Evolutionary conservation across 2,888 invertebrate genomes (phyloP).

Genomic region (Tanytarsus gracilentus): DNA sequence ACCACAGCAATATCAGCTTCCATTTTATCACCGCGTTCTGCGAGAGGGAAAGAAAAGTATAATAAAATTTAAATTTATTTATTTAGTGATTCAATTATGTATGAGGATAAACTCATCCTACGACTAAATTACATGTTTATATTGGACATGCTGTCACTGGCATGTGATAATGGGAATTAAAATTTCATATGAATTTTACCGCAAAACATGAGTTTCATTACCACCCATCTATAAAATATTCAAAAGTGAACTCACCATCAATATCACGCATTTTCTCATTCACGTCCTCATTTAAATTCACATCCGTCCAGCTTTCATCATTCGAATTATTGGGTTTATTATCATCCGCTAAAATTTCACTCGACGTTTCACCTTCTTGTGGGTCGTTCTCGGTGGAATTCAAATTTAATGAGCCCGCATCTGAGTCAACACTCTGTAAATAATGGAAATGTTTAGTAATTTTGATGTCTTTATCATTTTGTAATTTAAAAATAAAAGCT

Average conservation of each 20-base stretch:
- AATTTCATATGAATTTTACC: too few relatives aligned
- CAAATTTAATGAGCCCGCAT: constrained; percentile 61
- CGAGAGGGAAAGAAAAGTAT: too few relatives aligned
- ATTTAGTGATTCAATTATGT: too few relatives aligned
- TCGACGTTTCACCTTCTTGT: constrained; percentile 59
- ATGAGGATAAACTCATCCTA: too few relatives aligned
- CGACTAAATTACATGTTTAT: too few relatives aligned
- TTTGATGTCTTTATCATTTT: constrained; percentile 29
- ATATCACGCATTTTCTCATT: constrained; percentile 46
- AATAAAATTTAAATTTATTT: too few relatives aligned
- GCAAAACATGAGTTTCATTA: too few relatives aligned
- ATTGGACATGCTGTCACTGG: too few relatives aligned
- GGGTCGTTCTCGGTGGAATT: constrained; percentile 65
- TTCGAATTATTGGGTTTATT: constrained; percentile 60
- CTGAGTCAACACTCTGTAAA: constrained; percentile 76
- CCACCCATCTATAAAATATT: not conserved
- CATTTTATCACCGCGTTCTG: constrained; percentile 59
- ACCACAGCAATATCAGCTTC: constrained; percentile 65
- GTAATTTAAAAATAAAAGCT: constrained; percentile 30
- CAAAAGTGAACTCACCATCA: constrained; percentile 41
- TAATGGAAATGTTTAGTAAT: constrained; percentile 21
- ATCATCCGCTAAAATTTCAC: constrained; percentile 60
- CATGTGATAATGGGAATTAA: too few relatives aligned
- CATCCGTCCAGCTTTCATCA: constrained; percentile 89
- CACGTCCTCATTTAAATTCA: constrained; percentile 79